Evolutionary conservation across 2,113 vertebrate species (phyloP).

Genomic region (Prochilodus magdalenae): DNA sequence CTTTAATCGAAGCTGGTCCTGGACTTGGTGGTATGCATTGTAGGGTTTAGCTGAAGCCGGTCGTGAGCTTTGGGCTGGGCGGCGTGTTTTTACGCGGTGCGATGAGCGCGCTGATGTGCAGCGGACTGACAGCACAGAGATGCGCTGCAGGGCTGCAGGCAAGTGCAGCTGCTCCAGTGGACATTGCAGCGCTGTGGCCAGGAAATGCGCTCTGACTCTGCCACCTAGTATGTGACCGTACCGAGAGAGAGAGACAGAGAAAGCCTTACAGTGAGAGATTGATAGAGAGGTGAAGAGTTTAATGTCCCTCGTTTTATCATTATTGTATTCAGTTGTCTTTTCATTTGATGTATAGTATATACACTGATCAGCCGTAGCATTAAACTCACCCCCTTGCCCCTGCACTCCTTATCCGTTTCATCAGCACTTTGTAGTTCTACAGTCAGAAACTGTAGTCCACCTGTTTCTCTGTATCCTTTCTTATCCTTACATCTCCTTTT

Average conservation of each 20-base stretch:
- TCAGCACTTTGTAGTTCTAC: too few relatives aligned
- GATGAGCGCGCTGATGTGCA: constrained; percentile 59
- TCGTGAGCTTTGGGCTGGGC: constrained; percentile 42
- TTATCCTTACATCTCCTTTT: too few relatives aligned
- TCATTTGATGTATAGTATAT: too few relatives aligned
- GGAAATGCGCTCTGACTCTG: not conserved
- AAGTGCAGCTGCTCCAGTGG: constrained; percentile 67
- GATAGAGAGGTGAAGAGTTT: not conserved
- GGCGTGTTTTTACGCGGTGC: constrained; percentile 16
- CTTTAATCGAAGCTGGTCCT: not conserved
- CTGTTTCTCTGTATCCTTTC: too few relatives aligned
- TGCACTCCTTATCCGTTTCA: too few relatives aligned
- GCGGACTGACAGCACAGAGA: constrained; percentile 61
- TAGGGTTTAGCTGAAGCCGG: not conserved
- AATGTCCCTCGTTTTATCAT: too few relatives aligned
- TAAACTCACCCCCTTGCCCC: too few relatives aligned
- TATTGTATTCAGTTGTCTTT: too few relatives aligned
- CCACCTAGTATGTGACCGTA: not conserved
- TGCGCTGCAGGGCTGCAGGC: constrained; percentile 33
- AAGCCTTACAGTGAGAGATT: not conserved
- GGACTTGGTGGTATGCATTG: not conserved
- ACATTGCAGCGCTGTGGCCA: constrained; percentile 23
- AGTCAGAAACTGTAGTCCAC: too few relatives aligned
- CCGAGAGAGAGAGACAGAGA: not conserved
- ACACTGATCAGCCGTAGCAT: too few relatives aligned